Conservation (phyloP, 2,797 vertebrate genomes). For the Chaetophractus vellerosus region DNA sequence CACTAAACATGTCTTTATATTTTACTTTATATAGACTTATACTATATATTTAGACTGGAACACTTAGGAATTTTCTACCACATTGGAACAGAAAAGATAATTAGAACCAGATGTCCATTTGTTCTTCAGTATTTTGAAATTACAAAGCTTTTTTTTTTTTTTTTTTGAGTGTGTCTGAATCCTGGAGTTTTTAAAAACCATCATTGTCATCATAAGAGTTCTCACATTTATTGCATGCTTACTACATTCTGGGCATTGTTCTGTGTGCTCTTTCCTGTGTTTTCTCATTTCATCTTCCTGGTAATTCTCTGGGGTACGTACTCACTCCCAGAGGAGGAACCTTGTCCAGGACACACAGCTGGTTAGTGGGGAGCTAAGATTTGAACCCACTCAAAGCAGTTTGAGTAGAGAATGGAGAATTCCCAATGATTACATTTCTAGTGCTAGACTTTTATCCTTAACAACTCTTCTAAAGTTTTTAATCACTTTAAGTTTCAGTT, state of each 20-base stretch:
- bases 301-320: neutral
- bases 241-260: neutral
- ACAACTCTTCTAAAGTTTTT: neutral
- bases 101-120: neutral
- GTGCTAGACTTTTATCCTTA: neutral
- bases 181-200: neutral
- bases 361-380: neutral
- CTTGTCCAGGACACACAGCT: neutral
- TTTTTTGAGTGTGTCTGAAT: neutral
- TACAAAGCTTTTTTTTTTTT: neutral
- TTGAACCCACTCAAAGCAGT: neutral
- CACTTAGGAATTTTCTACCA: constrained; percentile 9
- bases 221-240: accelerated
- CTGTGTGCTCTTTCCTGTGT: neutral
- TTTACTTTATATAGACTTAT: neutral
- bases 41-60: neutral
- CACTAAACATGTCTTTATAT: neutral
- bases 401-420: neutral
- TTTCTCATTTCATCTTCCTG: neutral
- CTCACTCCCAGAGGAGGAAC: neutral
- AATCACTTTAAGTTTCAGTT: neutral
- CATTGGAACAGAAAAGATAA: neutral
- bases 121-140: constrained; percentile 44
- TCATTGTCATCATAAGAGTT: neutral
- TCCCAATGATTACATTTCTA: neutral